Evolutionary conservation across 2,888 invertebrate genomes (phyloP), one percentile per base, ranked within the genome.

Genomic region (Nomada fucata): DNA sequence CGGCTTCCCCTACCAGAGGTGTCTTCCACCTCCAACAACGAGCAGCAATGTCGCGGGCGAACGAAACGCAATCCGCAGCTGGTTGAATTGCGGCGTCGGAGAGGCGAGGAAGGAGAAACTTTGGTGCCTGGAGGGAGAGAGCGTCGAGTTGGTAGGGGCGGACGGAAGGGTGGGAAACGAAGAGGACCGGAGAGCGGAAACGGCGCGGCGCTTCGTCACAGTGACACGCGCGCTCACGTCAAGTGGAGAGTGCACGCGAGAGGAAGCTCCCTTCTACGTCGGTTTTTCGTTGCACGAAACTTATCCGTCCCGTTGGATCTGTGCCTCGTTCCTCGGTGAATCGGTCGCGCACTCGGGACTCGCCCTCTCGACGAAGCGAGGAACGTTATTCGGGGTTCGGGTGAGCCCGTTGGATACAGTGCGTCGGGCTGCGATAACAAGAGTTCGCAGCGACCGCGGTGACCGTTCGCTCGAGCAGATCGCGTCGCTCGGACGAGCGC

Each of bases 141-240:
- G 90, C 88, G 89, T 74, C 29, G 70, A 71, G 20, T 53, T 74
- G 75, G 74, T 47, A 79, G 63, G 72, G 42, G 60, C 26, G 57
- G 65, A 55, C 18, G 59, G 50, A 29, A 50, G 78, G 72, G 73
- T n/a, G 68, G 71, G 59, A 60, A 65, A 68, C 64, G 65, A 83
- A 81, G 80, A 85, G 84, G 89, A 90, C 92, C 89, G 90, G 86
- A 88, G 89, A 93, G 93, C 93, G 93, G 93, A 93, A 93, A 93
- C 93, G 93, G 90, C 88, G 87, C 89, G 91, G 89, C 90, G 91
- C 92, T 90, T 91, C 91, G 93, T 92, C 93, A 92, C 92, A 93
- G 93, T 93, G 93, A 93, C 93, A 93, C 93, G 92, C 93, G 92
- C 92, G 91, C 92, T 92, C 92, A 92, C 93, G 92, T 92, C 93